Percentiles rank a stretch among this genome's conserved stretches.
These are phyloP conservation scores for Mimas tiliae DNA, from an alignment of 2,888 invertebrate species.

Conservation along the genomic window DNA sequence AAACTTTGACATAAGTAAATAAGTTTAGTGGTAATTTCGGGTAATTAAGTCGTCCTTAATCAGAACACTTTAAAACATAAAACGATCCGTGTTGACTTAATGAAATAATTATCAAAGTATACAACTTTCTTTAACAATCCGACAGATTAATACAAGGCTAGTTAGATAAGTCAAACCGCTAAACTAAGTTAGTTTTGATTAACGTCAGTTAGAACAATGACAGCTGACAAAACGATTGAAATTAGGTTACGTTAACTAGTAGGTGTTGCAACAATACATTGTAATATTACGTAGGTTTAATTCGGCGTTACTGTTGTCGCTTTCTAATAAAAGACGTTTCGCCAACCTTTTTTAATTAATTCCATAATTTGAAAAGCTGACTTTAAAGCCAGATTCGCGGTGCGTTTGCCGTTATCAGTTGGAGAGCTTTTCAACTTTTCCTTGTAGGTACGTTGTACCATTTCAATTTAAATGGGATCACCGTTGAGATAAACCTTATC, in stretches of 20 bases:
- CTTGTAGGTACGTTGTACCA: no score
- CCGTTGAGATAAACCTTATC: no score
- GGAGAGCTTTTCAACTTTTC: no score
- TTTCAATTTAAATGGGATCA: no score
- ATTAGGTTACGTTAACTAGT: constrained; percentile 36
- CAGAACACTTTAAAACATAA: no score
- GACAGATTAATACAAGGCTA: constrained; percentile 48
- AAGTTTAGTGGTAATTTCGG: no score
- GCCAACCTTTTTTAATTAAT: neutral
- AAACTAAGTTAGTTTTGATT: constrained; percentile 56
- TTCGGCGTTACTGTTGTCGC: constrained; percentile 26
- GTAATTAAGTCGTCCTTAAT: no score
- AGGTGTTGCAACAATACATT: constrained; percentile 38
- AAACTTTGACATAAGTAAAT: no score
- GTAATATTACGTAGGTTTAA: constrained; percentile 28
- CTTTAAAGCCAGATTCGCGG: no score
- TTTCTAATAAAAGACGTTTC: constrained; percentile 5
- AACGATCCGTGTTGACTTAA: no score
- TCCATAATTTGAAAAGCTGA: no score
- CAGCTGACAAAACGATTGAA: constrained; percentile 61
- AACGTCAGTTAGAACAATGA: constrained; percentile 59
- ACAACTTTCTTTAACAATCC: constrained; percentile 7
- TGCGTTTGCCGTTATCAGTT: no score
- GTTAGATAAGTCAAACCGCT: constrained; percentile 54
- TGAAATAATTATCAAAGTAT: neutral